Base-by-base conservation (phyloP, 2,797 vertebrate genomes). In the Scolopax rusticola region DNA sequence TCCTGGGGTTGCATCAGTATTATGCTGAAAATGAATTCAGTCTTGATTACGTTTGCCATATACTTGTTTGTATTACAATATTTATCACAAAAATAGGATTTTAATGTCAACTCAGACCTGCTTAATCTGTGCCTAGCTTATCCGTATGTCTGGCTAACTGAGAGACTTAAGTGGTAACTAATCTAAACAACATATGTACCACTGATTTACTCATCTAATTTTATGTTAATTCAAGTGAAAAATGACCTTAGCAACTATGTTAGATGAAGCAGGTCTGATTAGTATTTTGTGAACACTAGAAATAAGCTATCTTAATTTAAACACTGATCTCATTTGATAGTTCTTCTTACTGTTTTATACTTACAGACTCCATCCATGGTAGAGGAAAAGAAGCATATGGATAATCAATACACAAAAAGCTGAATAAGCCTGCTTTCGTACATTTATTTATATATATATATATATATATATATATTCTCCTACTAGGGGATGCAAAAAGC, bases 121-220 rank as follows among this genome's bases (percentile, higher is more conserved):
- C 25, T 95, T 97, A 95, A 95, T 93, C 93, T 91, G 54, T 95
- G 64, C 54, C n/a, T 95, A 90, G 12, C 24, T 98, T 95, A 93
- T 95, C 82, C 76, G 25, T 63, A 68, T 32, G 73, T 92, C 94
- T 97, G 63, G 87, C 68, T 90, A 89, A 38, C 45, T 59, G 73
- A 92, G 93, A 95, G 88, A 96, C 74, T 97, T 96, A 95, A 93
- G 83, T 51, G 56, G 40, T 79, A 89, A 87, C 81, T 95, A 95
- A 96, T 90, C 82, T 95, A 89, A 96, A 77, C 33, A 91, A 90
- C 75, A 89, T 92, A 89, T 94, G 84, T 77, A 84, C 38, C 40
- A 64, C 61, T 85, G 86, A 91, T 93, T 95, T 91, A 77, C 43
- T 97, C 84, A 84, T 88, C 85, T 63, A 11, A 93, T 89, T 97